phyloP scores from a whole-genome alignment of 64 coral and sea anemone genomes.

The Montipora efflorescens region DNA sequence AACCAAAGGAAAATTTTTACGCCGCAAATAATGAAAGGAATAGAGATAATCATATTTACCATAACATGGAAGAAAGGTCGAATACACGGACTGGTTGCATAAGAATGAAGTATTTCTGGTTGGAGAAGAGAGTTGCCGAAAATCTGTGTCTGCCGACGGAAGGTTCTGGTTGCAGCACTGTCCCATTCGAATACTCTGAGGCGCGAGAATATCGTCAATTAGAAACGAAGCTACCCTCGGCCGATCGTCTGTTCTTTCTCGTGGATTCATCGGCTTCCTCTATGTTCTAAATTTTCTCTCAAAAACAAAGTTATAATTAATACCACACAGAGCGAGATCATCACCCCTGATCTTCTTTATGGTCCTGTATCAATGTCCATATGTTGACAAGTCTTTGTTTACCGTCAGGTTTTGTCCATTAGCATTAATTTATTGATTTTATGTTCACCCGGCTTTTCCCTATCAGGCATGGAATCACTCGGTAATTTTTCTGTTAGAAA shows the following conservation, averaged over 20 bases:
- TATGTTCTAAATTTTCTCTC: not conserved
- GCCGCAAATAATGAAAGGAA: no score
- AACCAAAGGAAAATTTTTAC: no score
- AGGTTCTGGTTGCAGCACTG: not conserved
- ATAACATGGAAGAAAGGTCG: conserved; percentile 17
- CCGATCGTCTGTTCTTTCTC: conserved; percentile 27
- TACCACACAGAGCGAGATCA: not conserved
- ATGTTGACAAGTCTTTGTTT: conserved; percentile 55
- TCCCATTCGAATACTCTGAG: not conserved
- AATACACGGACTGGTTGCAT: not conserved
- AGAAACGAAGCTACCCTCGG: conserved; percentile 40
- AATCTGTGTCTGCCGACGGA: not conserved
- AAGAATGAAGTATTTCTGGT: not conserved
- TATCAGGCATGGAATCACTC: conserved; percentile 4
- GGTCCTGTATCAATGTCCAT: not conserved
- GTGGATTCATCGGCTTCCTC: not conserved
- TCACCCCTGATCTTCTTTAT: not conserved
- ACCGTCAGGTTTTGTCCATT: conserved; percentile 40
- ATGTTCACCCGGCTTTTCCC: not conserved
- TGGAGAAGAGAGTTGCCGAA: not conserved
- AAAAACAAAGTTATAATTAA: not conserved
- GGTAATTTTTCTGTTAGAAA: not conserved
- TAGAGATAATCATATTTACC: not conserved
- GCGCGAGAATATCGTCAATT: conserved; percentile 41
- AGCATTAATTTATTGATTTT: conserved; percentile 55